Conservation (phyloP, 2,888 invertebrate genomes). For the Nemotelus pantherinus region DNA sequence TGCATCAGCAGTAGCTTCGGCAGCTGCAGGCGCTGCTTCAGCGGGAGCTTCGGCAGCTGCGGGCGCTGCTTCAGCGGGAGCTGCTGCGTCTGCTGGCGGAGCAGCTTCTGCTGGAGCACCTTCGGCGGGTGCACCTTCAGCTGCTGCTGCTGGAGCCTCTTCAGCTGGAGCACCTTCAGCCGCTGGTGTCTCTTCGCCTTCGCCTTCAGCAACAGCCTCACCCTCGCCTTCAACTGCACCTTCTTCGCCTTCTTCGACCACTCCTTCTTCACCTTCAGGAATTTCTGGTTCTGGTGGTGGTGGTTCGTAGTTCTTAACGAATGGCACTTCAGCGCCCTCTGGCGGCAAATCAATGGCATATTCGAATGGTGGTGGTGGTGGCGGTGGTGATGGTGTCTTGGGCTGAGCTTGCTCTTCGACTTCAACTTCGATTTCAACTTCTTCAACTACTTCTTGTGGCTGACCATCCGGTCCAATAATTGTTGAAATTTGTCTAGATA, state of each 20-base stretch:
- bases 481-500: neutral
- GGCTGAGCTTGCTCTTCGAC: conserved; percentile 56
- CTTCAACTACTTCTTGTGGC: conserved; percentile 46
- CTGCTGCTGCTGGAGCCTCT: conserved; percentile 53
- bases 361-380: conserved; percentile 65
- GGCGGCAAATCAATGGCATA: conserved; percentile 64
- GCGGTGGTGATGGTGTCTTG: conserved; percentile 63
- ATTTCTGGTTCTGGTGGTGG: conserved; percentile 62
- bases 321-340: conserved; percentile 65
- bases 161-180: conserved; percentile 57
- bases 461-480: conserved; percentile 23
- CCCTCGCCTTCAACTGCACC: conserved; percentile 59
- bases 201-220: conserved; percentile 58
- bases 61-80: conserved; percentile 52
- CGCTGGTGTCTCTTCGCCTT: conserved; percentile 56
- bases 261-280: conserved; percentile 55
- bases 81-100: conserved; percentile 53
- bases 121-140: conserved; percentile 53
- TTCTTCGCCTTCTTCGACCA: neutral
- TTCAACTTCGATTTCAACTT: conserved; percentile 62
- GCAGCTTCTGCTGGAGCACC: conserved; percentile 53
- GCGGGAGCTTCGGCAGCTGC: conserved; percentile 52
- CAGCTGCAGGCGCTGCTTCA: conserved; percentile 54
- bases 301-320: conserved; percentile 63
- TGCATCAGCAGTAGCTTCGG: conserved; percentile 53